A percentile compares a stretch with the other conserved stretches of the same genome.
phyloP scores from a whole-genome alignment of 2,113 vertebrate genomes.

The Suricata suricatta region DNA sequence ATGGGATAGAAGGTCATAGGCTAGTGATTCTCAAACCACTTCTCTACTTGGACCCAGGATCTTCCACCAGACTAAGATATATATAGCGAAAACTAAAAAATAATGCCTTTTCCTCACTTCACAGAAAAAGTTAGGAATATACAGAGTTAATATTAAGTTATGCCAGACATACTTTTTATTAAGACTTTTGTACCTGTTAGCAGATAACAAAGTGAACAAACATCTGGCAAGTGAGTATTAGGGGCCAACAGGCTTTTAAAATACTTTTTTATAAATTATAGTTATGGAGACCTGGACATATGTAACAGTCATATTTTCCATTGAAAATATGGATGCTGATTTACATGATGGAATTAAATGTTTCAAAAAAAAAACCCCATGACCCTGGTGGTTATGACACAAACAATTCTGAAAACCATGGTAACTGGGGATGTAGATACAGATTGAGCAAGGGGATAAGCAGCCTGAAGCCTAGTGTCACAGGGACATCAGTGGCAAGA shows the following conservation, averaged over 20 bases:
- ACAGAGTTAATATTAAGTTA: not conserved
- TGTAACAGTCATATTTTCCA: not conserved
- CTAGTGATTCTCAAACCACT: not conserved
- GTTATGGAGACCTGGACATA: not conserved
- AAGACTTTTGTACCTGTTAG: not conserved
- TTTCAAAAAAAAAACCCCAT: not conserved
- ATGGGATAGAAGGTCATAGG: not conserved
- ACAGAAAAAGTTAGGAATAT: slow-evolving; percentile 6
- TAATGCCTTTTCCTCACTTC: not conserved
- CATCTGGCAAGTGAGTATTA: not conserved
- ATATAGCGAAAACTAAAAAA: not conserved
- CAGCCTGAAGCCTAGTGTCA: not conserved
- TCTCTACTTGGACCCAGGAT: not conserved
- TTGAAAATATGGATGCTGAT: not conserved
- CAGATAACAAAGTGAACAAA: slow-evolving; percentile 27
- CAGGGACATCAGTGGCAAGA: not conserved
- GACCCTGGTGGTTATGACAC: not conserved
- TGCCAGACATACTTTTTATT: not conserved
- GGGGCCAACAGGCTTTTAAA: not conserved
- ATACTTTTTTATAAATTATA: not conserved
- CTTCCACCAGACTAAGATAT: not conserved
- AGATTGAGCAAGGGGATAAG: not conserved
- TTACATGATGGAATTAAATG: slow-evolving; percentile 28
- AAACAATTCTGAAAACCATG: not conserved
- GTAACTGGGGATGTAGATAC: not conserved